Conservation (phyloP, 2,113 vertebrate species). For the Callithrix jacchus region DNA sequence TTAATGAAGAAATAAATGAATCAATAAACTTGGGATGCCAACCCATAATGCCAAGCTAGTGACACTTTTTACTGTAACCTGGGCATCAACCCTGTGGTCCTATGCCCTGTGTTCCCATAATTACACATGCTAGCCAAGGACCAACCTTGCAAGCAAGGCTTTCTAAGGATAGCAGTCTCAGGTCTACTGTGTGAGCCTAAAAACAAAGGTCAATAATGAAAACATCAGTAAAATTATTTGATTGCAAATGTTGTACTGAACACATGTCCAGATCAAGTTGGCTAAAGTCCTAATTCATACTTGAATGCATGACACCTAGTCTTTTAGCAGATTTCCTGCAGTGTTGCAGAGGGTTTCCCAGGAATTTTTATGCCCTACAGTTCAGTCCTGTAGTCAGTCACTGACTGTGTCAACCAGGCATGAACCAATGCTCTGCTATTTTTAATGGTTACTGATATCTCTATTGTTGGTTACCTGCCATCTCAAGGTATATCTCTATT, state of each 20-base stretch:
- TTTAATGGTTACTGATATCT: neutral
- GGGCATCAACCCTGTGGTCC: neutral
- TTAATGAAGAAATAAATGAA: neutral
- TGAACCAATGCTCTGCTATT: neutral
- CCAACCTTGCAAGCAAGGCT: neutral
- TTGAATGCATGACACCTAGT: neutral
- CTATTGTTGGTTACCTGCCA: neutral
- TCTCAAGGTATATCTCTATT: neutral
- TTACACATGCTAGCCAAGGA: neutral
- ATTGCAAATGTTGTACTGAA: neutral
- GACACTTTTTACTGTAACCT: neutral
- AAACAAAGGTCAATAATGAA: neutral
- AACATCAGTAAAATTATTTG: neutral
- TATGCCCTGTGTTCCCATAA: too few species aligned
- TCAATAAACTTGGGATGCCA: neutral
- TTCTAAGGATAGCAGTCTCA: neutral
- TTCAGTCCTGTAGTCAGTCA: neutral
- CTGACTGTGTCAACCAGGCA: neutral
- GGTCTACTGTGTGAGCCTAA: neutral
- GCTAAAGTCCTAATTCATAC: neutral
- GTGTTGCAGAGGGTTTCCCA: neutral
- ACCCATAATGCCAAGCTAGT: neutral
- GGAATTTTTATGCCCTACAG: neutral
- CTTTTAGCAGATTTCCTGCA: neutral
- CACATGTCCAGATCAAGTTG: neutral